phyloP scores from a whole-genome alignment of 2,113 vertebrate species.

The Zosterops lateralis region DNA sequence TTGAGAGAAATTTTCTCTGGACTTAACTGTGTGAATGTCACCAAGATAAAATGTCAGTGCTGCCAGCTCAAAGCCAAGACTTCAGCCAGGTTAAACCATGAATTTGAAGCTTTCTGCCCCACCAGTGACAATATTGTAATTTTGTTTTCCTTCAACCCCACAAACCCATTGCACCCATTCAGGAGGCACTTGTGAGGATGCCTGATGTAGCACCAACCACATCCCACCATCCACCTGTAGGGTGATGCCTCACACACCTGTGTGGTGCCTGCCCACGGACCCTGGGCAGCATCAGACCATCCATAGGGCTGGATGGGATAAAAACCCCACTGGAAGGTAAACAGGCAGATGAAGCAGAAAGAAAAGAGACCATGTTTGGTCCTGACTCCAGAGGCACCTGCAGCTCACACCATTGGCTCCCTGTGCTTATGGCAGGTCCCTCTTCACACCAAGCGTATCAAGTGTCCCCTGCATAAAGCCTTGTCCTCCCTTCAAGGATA shows the following conservation, averaged over 20 bases:
- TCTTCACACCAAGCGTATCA: background rate
- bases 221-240: background rate
- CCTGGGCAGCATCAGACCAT: background rate
- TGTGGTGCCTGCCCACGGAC: background rate
- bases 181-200: background rate
- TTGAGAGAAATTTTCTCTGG: background rate
- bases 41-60: background rate
- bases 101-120: background rate
- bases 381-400: background rate
- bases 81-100: background rate
- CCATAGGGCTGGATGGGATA: rapidly evolving
- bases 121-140: too few species aligned
- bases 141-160: background rate
- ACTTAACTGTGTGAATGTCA: background rate
- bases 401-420: background rate
- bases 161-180: background rate
- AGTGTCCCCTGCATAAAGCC: background rate
- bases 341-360: background rate
- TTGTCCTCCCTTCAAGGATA: background rate
- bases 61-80: background rate
- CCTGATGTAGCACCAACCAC: background rate
- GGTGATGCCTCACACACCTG: background rate
- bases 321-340: background rate
- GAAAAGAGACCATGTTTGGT: background rate
- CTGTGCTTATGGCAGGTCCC: rapidly evolving